A percentile compares a stretch with the other conserved stretches of the same genome.
Conservation (phyloP, 2,888 invertebrate species). For the Luperina testacea region DNA sequence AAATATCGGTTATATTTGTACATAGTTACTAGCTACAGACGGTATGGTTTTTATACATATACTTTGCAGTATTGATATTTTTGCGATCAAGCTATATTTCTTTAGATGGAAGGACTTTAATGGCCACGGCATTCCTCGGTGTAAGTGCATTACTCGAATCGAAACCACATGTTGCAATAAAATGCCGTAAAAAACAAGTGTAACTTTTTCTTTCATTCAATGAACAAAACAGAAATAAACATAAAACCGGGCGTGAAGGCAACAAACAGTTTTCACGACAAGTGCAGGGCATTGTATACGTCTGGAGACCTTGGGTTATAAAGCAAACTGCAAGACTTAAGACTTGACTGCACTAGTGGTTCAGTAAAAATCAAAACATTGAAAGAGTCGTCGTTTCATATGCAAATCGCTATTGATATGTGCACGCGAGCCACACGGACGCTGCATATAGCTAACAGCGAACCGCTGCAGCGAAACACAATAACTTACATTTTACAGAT, state of each 20-base stretch:
- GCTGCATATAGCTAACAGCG: slow-evolving; percentile 61
- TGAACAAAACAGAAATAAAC: slow-evolving; percentile 46
- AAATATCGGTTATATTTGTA: slow-evolving; percentile 12
- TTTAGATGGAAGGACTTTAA: slow-evolving; percentile 36
- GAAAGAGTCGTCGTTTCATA: slow-evolving; percentile 83
- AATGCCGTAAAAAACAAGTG: slow-evolving; percentile 45
- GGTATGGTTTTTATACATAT: slow-evolving; percentile 32
- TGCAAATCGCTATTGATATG: slow-evolving; percentile 81
- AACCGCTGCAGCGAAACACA: slow-evolving; percentile 38
- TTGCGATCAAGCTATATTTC: slow-evolving; percentile 29
- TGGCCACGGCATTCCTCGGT: slow-evolving; percentile 27
- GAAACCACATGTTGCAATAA: slow-evolving; percentile 52
- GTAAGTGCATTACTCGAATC: slow-evolving; percentile 41
- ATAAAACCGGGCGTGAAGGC: slow-evolving; percentile 53
- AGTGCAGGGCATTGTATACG: slow-evolving; percentile 71
- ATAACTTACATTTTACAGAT: slow-evolving; percentile 55
- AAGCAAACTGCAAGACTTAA: slow-evolving; percentile 58
- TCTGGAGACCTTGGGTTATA: slow-evolving; percentile 75
- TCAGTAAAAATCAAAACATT: slow-evolving; percentile 84
- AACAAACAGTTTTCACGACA: slow-evolving; percentile 63
- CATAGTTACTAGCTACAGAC: slow-evolving; percentile 15
- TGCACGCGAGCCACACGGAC: slow-evolving; percentile 76
- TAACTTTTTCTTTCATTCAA: slow-evolving; percentile 54
- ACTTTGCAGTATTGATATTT: slow-evolving; percentile 20
- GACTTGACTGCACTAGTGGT: slow-evolving; percentile 71